Base-by-base conservation (phyloP, 2,888 invertebrate genomes). In the Rhabditophanes sp. region DNA sequence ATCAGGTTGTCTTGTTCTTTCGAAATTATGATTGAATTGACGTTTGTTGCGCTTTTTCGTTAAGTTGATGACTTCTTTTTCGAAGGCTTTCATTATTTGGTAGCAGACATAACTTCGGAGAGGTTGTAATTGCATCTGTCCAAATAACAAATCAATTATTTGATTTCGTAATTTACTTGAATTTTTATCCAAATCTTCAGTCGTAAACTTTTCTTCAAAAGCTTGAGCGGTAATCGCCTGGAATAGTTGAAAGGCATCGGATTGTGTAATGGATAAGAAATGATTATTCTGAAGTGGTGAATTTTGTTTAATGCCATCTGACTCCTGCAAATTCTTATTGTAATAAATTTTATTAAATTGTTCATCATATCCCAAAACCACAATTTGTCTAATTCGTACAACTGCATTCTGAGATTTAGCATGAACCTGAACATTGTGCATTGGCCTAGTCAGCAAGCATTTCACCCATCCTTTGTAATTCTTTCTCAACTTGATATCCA, bases 161-260 rank as follows among this genome's bases (percentile, higher is more conserved):
- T 59, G 42, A 25, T 63, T 49, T 14, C 59, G 36, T 4, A 62
- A 33, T 6, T 53, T 50, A 7, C 49, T 5, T 41, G 11, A 9
- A 33, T 11, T 12, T 8, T 12, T 12, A 25, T 70, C 73, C 23
- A 28, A 24, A 9, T 7, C 3, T 33, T 30, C 7, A 26, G 9
- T 3, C 4, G 18, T 5, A 5, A 25, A 15, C 14, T 11, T 9
- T 25, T 19, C 12, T 73, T 71, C n/a, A n/a, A n/a, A n/a, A n/a
- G 85, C 87, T 39, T 60, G 60, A 64, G 79, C 77, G 14, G 83
- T 80, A 79, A 93, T 82, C 61, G 93, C 88, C 42, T 80, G 77
- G 12, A 93, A 75, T 4, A 93, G 73, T 2, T 46, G 44, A 32
- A 55, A 65, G 1, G 59, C 62, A 34, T 60, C 64, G 74, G 20